Conservation (phyloP, 2,113 vertebrate genomes). For the Nematolebias whitei region DNA sequence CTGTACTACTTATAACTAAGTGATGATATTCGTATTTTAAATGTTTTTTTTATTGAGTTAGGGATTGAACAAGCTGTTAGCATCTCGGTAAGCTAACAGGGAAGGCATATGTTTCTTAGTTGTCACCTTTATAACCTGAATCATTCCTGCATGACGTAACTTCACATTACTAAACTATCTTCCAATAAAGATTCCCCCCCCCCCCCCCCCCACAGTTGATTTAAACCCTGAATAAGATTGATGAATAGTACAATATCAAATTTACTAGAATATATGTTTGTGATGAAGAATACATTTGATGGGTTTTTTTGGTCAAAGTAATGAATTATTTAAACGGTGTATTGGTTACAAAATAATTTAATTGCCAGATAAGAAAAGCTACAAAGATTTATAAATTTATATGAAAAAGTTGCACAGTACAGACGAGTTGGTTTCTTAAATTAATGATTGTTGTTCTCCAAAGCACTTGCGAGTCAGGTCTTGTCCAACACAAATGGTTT, state of each 20-base stretch:
- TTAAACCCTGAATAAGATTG: no score
- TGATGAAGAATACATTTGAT: no score
- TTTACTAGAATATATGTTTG: no score
- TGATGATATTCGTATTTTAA: not conserved
- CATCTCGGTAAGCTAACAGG: constrained; percentile 25
- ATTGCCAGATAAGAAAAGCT: not conserved
- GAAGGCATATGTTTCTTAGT: not conserved
- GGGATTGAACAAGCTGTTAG: constrained; percentile 33
- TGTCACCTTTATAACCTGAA: not conserved
- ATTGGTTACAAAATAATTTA: not conserved
- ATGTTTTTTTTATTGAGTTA: not conserved
- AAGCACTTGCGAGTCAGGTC: not conserved
- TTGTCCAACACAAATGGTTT: constrained; percentile 37
- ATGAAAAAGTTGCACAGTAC: not conserved
- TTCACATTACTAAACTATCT: no score
- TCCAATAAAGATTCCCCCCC: no score
- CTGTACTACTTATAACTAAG: not conserved
- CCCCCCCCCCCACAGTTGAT: no score
- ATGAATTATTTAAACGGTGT: no score
- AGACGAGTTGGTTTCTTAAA: not conserved
- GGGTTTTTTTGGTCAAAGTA: no score
- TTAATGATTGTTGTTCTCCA: not conserved
- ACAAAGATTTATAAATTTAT: no score
- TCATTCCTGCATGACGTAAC: no score
- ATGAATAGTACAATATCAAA: no score